A percentile compares a stretch with the other conserved stretches of the same genome.
Conservation (phyloP, 2,888 invertebrate species). For the Pristionchus exspectatus region DNA sequence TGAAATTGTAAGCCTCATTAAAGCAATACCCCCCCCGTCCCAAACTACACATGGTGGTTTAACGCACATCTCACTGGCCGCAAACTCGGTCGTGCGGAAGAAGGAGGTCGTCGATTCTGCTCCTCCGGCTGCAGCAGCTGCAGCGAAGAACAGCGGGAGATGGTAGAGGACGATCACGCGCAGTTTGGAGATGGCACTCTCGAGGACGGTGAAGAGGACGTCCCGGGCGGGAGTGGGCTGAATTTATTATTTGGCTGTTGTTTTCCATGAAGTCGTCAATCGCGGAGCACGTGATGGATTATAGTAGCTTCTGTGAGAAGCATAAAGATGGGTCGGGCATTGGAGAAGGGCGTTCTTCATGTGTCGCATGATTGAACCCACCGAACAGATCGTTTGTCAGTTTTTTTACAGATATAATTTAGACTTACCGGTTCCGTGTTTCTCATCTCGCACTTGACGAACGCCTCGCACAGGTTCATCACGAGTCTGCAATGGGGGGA, state of each 20-base stretch:
- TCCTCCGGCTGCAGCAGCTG: neutral
- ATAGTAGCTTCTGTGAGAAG: too few species aligned
- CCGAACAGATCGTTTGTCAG: too few species aligned
- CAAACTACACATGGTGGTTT: too few species aligned
- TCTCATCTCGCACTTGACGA: conserved; percentile 83
- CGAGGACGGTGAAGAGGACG: conserved; percentile 91
- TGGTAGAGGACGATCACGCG: conserved; percentile 95
- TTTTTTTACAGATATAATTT: conserved; percentile 79
- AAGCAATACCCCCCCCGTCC: conserved; percentile 81
- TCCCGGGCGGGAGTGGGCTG: conserved; percentile 83
- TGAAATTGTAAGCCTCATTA: conserved; percentile 92
- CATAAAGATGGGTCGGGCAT: too few species aligned
- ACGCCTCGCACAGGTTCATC: conserved; percentile 94
- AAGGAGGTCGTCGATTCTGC: neutral
- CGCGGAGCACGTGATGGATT: too few species aligned
- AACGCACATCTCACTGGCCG: neutral
- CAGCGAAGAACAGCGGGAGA: conserved; percentile 83
- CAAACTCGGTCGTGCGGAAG: conserved; percentile 22
- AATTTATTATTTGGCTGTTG: too few species aligned
- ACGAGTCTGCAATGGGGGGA: conserved; percentile 82
- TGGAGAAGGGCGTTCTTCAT: too few species aligned
- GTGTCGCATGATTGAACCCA: too few species aligned
- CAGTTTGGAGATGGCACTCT: conserved; percentile 96
- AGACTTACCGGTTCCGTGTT: conserved; percentile 60
- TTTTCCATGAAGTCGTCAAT: too few species aligned